Evolutionary conservation across 2,888 invertebrate species (phyloP).

Genomic region (Candidula unifasciata): DNA sequence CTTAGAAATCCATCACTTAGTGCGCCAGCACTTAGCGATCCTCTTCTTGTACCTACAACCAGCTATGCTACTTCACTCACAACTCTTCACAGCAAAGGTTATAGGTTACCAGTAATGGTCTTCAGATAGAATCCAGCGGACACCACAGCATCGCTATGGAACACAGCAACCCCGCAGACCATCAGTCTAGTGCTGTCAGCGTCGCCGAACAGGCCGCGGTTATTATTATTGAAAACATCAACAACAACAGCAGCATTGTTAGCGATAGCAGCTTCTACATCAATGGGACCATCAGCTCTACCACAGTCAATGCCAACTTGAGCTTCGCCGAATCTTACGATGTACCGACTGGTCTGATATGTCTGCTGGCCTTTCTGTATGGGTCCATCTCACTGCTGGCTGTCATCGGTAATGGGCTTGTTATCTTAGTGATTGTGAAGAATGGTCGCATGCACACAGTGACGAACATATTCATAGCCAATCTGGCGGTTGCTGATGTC

Average conservation of each 20-base stretch:
- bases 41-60: no score
- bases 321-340: slow-evolving; percentile 81
- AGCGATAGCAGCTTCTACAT: background rate
- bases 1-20: no score
- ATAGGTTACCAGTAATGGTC: no score
- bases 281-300: background rate
- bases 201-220: slow-evolving; percentile 3
- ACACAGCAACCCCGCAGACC: background rate
- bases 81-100: no score
- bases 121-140: no score
- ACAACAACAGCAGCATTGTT: background rate
- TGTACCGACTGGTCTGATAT: slow-evolving; percentile 86
- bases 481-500: slow-evolving; percentile 90
- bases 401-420: slow-evolving; percentile 89
- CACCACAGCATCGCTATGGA: background rate
- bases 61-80: no score
- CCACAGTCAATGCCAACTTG: slow-evolving; percentile 7
- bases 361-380: slow-evolving; percentile 87
- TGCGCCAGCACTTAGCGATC: no score
- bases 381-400: slow-evolving; percentile 89
- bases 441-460: slow-evolving; percentile 87
- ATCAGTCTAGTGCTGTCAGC: background rate
- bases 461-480: slow-evolving; percentile 91
- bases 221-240: slow-evolving; percentile 13
- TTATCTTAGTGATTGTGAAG: slow-evolving; percentile 89